A percentile compares a stretch with the other conserved stretches of the same genome.
Conservation (phyloP, 2,888 invertebrate genomes). For the Pandemis corylana region DNA sequence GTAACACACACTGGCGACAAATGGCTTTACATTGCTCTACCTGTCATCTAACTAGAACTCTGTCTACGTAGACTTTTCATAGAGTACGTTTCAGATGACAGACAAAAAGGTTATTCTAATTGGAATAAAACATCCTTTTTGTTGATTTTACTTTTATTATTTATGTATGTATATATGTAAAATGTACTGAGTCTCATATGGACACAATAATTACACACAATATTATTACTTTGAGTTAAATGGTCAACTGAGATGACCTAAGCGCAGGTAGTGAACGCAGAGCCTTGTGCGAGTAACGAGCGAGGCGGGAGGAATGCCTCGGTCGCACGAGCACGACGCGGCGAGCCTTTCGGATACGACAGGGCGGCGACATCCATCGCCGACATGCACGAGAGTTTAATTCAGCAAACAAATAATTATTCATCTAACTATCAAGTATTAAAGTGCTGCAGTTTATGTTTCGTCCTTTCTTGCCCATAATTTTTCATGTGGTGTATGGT, state of each 20-base stretch:
- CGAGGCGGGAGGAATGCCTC: slow-evolving; percentile 62
- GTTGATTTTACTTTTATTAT: too few species aligned
- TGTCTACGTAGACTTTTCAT: neutral
- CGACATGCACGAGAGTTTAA: too few species aligned
- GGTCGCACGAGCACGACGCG: slow-evolving; percentile 66
- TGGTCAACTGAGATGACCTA: slow-evolving; percentile 16
- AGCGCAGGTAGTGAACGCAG: slow-evolving; percentile 50
- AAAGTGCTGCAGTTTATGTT: too few species aligned
- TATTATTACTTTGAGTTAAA: neutral
- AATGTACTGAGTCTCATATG: too few species aligned
- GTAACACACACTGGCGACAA: neutral
- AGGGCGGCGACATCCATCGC: slow-evolving; percentile 15
- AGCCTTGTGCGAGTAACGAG: slow-evolving; percentile 58
- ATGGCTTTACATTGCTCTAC: neutral
- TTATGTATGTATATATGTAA: too few species aligned
- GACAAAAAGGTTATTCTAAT: too few species aligned
- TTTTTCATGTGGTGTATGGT: too few species aligned
- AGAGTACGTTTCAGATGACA: neutral
- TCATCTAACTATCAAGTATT: too few species aligned
- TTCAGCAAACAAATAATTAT: too few species aligned
- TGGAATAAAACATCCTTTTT: neutral
- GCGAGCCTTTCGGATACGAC: slow-evolving; percentile 23
- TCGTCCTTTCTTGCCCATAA: too few species aligned
- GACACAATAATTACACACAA: too few species aligned
- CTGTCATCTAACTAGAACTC: neutral